These are phyloP conservation scores for Machimus atricapillus DNA, from an alignment of 2,888 invertebrate species.

Conservation along the genomic window DNA sequence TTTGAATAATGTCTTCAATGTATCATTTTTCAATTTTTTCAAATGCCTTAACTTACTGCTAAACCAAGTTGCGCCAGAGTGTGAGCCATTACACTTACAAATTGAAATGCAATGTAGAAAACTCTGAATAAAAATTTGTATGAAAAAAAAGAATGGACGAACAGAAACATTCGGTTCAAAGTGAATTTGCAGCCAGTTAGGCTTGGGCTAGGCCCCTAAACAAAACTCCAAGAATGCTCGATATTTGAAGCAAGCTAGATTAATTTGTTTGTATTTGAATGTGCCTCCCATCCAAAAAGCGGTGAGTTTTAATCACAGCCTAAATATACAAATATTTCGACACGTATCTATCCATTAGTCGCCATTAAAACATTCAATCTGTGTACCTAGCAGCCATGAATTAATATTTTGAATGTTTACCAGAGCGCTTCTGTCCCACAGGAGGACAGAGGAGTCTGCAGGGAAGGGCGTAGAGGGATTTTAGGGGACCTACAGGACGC, in stretches of 20 bases:
- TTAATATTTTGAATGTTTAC: slow-evolving; percentile 41
- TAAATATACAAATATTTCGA: neutral
- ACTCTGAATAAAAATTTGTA: no score
- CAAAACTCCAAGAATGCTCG: neutral
- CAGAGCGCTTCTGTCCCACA: neutral
- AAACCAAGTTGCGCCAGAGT: no score
- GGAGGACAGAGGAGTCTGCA: neutral
- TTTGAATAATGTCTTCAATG: no score
- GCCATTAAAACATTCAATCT: slow-evolving; percentile 45
- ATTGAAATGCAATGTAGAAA: no score
- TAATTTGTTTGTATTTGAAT: neutral
- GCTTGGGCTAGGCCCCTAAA: neutral
- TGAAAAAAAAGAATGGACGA: no score
- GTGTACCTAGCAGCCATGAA: slow-evolving; percentile 27
- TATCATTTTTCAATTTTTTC: no score
- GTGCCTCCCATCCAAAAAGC: neutral
- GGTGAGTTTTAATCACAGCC: slow-evolving; percentile 11
- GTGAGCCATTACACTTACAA: no score
- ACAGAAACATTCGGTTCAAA: no score
- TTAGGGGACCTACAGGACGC: neutral
- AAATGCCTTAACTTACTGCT: no score
- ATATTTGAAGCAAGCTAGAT: neutral
- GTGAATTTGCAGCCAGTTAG: no score
- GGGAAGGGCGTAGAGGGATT: neutral
- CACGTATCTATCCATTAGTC: slow-evolving; percentile 42